These are phyloP conservation scores for Hoplodrina blanda DNA, from an alignment of 2,888 invertebrate genomes.

Conservation along the genomic window DNA sequence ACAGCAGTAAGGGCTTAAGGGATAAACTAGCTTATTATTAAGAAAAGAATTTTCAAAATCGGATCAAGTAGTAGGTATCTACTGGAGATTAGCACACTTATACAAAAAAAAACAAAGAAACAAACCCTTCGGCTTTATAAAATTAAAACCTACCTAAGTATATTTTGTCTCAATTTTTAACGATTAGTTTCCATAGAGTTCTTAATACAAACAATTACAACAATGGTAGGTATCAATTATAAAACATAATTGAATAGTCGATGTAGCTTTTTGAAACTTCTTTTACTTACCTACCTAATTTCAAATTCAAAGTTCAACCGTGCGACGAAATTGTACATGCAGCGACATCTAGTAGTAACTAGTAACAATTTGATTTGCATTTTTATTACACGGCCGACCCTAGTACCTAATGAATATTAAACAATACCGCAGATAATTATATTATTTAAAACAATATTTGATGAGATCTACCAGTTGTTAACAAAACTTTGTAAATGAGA, in stretches of 20 bases:
- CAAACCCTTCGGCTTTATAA: too few species aligned
- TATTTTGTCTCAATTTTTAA: background rate
- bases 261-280: constrained; percentile 1
- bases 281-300: background rate
- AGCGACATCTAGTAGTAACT: constrained; percentile 52
- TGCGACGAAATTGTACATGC: background rate
- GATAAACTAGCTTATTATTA: too few species aligned
- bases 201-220: too few species aligned
- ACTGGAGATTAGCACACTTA: too few species aligned
- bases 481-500: constrained; percentile 28
- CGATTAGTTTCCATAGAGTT: too few species aligned
- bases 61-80: too few species aligned
- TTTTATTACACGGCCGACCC: background rate
- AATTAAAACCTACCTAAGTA: background rate
- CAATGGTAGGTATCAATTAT: too few species aligned
- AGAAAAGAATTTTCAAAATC: too few species aligned
- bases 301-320: constrained; percentile 8
- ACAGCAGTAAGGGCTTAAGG: too few species aligned
- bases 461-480: background rate
- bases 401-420: background rate
- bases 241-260: background rate
- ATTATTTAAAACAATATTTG: background rate
- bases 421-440: background rate
- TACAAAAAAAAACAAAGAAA: too few species aligned
- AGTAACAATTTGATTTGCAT: constrained; percentile 5